Base-by-base conservation (phyloP, 2,113 vertebrate genomes). In the Etheostoma spectabile region DNA sequence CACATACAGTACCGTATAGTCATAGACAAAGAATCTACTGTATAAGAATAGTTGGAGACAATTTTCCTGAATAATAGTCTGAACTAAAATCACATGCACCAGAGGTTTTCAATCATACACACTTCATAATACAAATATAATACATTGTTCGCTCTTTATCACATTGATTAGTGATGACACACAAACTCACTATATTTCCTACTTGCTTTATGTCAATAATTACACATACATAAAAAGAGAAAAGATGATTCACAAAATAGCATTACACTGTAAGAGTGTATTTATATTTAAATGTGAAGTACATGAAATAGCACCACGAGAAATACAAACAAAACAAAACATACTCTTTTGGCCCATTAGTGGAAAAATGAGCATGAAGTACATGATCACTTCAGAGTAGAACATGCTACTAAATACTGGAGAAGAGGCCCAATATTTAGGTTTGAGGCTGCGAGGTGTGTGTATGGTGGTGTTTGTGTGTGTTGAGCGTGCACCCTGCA, bases 401-500 rank as follows among this genome's bases (percentile, higher is more conserved):
- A 82, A 85, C 53, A 55, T 64, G 6, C 46, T 70, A 51, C 15
- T 72, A 79, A 82, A 69, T 65, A 80, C 24, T 33, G 30, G n/a
- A 84, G 14, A 80, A 19, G 49, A 61, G 22, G 66, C 66, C 38
- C 33, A 45, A 71, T 72, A 74, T 76, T 83, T 77, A 59, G 56
- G 53, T 82, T 48, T 24, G 21, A 79, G 49, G 67, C 48, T 73
- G 46, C 64, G 30, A 22, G 30, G 53, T 72, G 65, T 70, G 64
- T 78, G 68, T 52, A n/a, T 70, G 45, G 76, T 5, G 22, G 16
- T 57, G 59, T 53, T 35, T 55, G 57, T 55, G 38, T 78, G 80
- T 74, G 48, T 55, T 74, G 38, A 86, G 56, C 56, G 64, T 56
- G 82, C 85, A 79, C 84, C 91, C 90, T 56, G 81, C 79, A 86